Evolutionary conservation across 2,888 invertebrate genomes (phyloP).

Genomic region (Eupithecia subfuscata): DNA sequence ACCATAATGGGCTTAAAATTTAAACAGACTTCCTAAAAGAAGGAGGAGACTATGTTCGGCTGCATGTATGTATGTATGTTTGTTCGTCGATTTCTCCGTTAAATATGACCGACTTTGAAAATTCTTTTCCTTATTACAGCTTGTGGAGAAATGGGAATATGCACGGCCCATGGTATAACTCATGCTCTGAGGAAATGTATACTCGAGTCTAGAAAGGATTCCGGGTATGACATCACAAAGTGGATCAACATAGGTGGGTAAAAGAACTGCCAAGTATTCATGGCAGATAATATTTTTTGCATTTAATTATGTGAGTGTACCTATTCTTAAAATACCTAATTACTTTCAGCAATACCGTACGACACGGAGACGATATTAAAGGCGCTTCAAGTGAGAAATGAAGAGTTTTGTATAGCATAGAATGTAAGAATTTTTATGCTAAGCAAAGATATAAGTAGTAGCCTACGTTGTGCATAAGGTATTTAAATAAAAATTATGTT

Average conservation of each 20-base stretch:
- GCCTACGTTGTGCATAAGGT: background rate
- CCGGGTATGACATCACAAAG: constrained; percentile 60
- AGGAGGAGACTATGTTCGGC: no score
- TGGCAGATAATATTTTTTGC: no score
- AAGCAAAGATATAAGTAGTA: background rate
- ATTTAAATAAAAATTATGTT: constrained; percentile 12
- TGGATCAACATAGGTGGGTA: constrained; percentile 69
- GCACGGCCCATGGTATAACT: constrained; percentile 63
- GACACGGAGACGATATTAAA: constrained; percentile 67
- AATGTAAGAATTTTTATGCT: background rate
- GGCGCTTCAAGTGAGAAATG: constrained; percentile 63
- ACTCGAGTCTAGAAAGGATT: constrained; percentile 67
- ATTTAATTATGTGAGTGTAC: background rate
- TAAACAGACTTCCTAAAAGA: no score
- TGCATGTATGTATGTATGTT: no score
- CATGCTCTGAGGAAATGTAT: constrained; percentile 70
- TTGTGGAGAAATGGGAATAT: constrained; percentile 76
- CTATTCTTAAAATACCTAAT: background rate
- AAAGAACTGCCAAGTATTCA: background rate
- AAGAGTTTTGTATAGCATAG: constrained; percentile 47
- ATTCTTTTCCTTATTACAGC: constrained; percentile 53
- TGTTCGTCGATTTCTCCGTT: no score
- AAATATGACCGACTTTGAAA: no score
- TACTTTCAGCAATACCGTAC: constrained; percentile 64
- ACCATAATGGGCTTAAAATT: no score